A percentile compares a stretch with the other conserved stretches of the same genome.
Conservation (phyloP, 2,797 vertebrate genomes). For the Pangasius djambal region DNA sequence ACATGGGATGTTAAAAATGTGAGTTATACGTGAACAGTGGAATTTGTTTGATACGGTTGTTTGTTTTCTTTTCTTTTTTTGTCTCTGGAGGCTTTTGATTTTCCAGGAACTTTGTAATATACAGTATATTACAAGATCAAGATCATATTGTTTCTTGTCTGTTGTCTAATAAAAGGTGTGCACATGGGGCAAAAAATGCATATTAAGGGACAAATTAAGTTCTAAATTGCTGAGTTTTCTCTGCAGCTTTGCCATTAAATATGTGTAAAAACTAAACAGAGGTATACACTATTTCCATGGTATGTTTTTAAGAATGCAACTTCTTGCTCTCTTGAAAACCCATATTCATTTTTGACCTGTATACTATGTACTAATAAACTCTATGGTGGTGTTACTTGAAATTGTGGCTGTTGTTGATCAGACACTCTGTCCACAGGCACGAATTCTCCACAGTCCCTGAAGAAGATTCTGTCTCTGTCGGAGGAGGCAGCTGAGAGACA, state of each 20-base stretch:
- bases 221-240: neutral
- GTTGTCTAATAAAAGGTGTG: neutral
- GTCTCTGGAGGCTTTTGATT: neutral
- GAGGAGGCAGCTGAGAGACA: constrained; percentile 92
- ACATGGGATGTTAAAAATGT: neutral
- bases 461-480: constrained; percentile 97
- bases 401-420: constrained; percentile 1
- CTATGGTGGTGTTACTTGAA: neutral
- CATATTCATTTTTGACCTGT: neutral
- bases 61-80: neutral
- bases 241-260: neutral
- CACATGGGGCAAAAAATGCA: neutral
- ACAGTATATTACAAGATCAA: neutral
- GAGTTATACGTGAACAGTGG: neutral
- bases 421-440: constrained; percentile 77
- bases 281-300: neutral
- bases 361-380: neutral
- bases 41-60: neutral
- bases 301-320: neutral
- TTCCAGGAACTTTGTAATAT: neutral
- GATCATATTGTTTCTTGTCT: neutral
- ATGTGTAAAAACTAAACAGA: neutral
- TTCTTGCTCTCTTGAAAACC: neutral
- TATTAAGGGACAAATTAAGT: neutral
- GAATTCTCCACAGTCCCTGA: constrained; percentile 96